Evolutionary conservation across 2,797 vertebrate genomes (phyloP).

Genomic region (Australoheros facetus): DNA sequence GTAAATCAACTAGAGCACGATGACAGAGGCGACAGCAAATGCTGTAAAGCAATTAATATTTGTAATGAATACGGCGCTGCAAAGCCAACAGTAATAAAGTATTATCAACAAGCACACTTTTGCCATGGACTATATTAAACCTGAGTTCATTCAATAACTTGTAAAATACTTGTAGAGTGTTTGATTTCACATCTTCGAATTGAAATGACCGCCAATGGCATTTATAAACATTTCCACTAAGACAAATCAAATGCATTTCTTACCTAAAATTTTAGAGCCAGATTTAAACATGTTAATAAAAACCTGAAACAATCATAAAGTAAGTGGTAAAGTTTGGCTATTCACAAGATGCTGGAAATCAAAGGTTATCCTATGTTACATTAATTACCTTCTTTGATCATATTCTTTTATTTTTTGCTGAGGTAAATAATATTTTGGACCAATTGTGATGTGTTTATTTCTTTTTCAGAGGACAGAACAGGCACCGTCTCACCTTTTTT

Average conservation of each 20-base stretch:
- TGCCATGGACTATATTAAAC: conserved; percentile 23
- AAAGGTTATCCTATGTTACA: background rate
- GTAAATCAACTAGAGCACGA: conserved; percentile 57
- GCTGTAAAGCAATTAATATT: conserved; percentile 66
- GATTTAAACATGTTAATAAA: background rate
- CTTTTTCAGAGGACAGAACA: background rate
- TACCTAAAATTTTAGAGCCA: background rate
- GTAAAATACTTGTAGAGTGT: conserved; percentile 3
- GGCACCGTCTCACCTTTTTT: background rate
- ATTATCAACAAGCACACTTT: conserved; percentile 28
- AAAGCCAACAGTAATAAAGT: conserved; percentile 51
- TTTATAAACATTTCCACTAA: background rate
- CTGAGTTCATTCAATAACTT: conserved; percentile 20
- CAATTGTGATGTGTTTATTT: background rate
- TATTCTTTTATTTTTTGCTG: background rate
- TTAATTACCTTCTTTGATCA: background rate
- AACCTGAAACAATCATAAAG: background rate
- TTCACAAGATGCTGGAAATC: background rate
- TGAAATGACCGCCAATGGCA: conserved; percentile 1
- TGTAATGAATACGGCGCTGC: conserved; percentile 44
- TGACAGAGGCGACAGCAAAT: conserved; percentile 61
- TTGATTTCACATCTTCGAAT: background rate
- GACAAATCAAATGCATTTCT: conserved; percentile 4
- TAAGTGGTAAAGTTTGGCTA: rapidly evolving
- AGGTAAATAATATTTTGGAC: background rate